Conservation (phyloP, 2,888 invertebrate species). For the Cryptocheilus praepositus region DNA sequence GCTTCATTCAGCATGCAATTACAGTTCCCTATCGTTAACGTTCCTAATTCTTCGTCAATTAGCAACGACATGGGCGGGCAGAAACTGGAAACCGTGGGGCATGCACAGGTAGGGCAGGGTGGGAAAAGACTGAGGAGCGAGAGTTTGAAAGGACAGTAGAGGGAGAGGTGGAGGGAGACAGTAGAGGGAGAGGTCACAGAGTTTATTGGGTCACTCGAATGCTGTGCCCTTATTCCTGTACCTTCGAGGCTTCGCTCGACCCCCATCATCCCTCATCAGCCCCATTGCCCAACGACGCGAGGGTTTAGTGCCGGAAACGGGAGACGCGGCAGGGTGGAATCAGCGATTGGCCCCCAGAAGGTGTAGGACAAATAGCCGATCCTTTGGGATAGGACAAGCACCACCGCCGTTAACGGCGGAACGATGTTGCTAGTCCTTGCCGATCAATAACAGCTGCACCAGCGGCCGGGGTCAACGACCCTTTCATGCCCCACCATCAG, state of each 20-base stretch:
- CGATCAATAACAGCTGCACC: constrained; percentile 74
- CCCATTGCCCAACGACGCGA: too few relatives aligned
- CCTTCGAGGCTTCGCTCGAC: not conserved
- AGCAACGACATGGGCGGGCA: too few relatives aligned
- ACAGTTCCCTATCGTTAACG: too few relatives aligned
- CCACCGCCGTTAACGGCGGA: constrained; percentile 46
- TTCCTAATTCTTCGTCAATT: too few relatives aligned
- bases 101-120: too few relatives aligned
- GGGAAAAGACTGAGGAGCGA: too few relatives aligned
- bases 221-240: constrained; percentile 3
- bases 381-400: constrained; percentile 60
- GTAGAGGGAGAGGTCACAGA: constrained; percentile 38
- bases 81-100: too few relatives aligned
- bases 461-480: constrained; percentile 64
- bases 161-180: too few relatives aligned
- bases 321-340: constrained; percentile 8
- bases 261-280: not conserved
- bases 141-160: too few relatives aligned
- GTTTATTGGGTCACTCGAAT: constrained; percentile 44
- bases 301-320: not conserved
- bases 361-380: constrained; percentile 30
- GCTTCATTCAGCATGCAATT: too few relatives aligned
- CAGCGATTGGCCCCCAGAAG: not conserved
- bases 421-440: constrained; percentile 67
- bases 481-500: constrained; percentile 54